Evolutionary conservation across 2,113 vertebrate genomes (phyloP).

Genomic region (Saccopteryx bilineata): DNA sequence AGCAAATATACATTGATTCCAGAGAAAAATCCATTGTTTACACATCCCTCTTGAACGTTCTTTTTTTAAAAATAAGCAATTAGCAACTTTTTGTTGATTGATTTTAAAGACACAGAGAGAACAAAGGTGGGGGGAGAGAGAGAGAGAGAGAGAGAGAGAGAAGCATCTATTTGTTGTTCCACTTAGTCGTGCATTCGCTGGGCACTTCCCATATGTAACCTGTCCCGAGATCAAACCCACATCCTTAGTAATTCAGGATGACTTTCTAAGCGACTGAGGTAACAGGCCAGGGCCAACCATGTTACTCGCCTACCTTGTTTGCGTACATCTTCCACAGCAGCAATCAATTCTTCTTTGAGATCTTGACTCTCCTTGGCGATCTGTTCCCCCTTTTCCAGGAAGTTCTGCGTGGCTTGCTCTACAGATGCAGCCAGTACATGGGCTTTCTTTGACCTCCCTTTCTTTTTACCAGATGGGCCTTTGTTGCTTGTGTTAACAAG

Average conservation of each 20-base stretch:
- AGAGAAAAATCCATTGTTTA: not conserved
- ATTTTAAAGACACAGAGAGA: too few species aligned
- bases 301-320: slow-evolving; percentile 93
- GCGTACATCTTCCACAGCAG: slow-evolving; percentile 97
- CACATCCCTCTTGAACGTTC: not conserved
- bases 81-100: too few species aligned
- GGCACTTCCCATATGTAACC: too few species aligned
- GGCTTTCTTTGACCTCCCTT: slow-evolving; percentile 99
- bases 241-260: too few species aligned
- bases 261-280: too few species aligned
- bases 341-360: slow-evolving; percentile 96
- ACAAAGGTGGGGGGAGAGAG: too few species aligned
- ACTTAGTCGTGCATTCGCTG: too few species aligned
- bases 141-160: too few species aligned
- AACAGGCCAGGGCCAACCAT: too few species aligned
- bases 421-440: slow-evolving; percentile 98
- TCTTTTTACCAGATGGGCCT: slow-evolving; percentile 98
- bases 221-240: too few species aligned
- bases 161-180: too few species aligned
- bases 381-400: slow-evolving; percentile 98
- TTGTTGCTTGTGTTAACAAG: slow-evolving; percentile 99
- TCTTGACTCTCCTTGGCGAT: slow-evolving; percentile 99
- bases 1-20: not conserved
- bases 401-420: slow-evolving; percentile 98
- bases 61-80: too few species aligned